Conservation (phyloP, 2,113 vertebrate genomes). For the Tichodroma muraria region DNA sequence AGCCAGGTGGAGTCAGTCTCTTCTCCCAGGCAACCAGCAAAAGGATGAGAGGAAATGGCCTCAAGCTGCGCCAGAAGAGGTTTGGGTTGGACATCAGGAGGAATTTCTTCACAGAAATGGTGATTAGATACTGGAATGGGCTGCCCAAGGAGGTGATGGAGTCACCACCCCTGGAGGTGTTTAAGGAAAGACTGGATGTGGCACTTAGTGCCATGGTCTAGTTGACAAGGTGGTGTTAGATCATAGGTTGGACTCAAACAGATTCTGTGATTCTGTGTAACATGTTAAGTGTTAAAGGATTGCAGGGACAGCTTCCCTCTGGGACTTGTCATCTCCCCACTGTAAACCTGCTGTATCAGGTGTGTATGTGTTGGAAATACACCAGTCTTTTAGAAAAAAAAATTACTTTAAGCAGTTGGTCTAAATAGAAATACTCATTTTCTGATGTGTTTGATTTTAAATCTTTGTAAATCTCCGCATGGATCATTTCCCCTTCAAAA, state of each 20-base stretch:
- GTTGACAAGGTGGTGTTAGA: not conserved
- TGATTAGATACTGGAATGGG: not conserved
- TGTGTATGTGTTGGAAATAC: not conserved
- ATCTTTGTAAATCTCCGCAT: not conserved
- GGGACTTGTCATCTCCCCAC: not conserved
- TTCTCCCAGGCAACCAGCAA: not conserved
- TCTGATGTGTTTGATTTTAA: conserved; percentile 13
- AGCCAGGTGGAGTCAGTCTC: not conserved
- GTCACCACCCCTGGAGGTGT: not conserved
- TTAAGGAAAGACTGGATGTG: not conserved
- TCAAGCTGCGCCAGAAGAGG: not conserved
- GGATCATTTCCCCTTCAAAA: not conserved
- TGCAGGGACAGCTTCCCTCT: not conserved
- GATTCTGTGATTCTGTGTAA: not conserved
- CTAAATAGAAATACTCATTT: not conserved
- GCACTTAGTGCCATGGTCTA: not conserved
- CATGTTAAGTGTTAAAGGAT: not conserved
- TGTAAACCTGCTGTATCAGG: not conserved
- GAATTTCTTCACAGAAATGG: not conserved
- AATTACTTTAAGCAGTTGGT: not conserved
- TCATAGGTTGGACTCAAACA: not conserved
- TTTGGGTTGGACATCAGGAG: not conserved
- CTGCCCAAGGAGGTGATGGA: not conserved
- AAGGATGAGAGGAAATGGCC: not conserved
- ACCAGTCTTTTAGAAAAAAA: not conserved